Base-by-base conservation (phyloP, 2,113 vertebrate genomes). In the Alethe castanea region DNA sequence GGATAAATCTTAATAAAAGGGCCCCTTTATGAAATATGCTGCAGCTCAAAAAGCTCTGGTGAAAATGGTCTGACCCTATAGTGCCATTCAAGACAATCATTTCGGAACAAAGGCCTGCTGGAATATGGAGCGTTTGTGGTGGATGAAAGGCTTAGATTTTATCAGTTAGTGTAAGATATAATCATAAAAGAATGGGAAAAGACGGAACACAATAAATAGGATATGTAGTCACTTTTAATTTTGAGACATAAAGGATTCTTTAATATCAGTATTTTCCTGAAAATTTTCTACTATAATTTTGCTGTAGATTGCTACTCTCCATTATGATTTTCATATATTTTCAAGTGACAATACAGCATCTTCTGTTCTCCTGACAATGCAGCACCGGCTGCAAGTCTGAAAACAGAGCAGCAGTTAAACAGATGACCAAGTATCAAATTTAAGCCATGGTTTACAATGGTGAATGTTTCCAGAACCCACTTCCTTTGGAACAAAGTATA, bases 61-160 rank as follows among this genome's bases (percentile, higher is more conserved):
- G 11, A 92, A 92, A 86, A 90, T 36, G 38, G n/a, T 66, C 40
- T 91, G 70, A 85, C 33, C 44, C 10, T 29, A 2, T 19, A 65
- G 13, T 40, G 35, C 60, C 8, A 2, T 73, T 79, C 73, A 72
- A 86, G 69, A 69, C 72, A 66, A 69, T 61, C 33, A 45, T 69
- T n/a, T 33, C 88, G 81, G 53, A 95, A 88, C 81, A 96, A 93
- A 93, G 44, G 24, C 40, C 53, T 45, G 3, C 62, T 79, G 74
- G 61, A 69, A 53, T 90, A 60, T 36, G 20, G 20, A 69, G 38
- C 0, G 0, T 81, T 61, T 69, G 40, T 84, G 45, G 54, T 47
- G 54, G 61, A 86, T 85, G 40, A 71, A 74, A 92, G 70, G 40
- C 57, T 81, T 87, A 94, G 56, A 59, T 91, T 92, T 94, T 84